phyloP scores from a whole-genome alignment of 2,888 invertebrate genomes.

The Scaptomyza flava region DNA sequence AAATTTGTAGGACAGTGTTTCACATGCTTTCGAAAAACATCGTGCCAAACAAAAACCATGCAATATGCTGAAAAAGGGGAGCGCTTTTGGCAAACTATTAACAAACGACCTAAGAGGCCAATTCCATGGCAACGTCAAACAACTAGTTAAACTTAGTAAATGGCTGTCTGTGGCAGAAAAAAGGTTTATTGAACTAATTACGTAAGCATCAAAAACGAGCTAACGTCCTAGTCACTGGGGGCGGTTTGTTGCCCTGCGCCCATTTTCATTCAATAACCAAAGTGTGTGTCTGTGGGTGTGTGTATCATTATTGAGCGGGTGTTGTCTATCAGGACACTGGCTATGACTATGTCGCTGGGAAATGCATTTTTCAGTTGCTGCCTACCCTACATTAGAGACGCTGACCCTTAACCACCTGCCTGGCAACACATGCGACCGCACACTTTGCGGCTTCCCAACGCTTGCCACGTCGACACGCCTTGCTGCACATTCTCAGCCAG shows the following conservation, averaged over 20 bases:
- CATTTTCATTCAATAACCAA: conserved; percentile 24
- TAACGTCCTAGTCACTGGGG: not conserved
- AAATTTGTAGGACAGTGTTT: conserved; percentile 26
- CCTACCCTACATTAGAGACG: conserved; percentile 65
- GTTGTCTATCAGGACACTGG: conserved; percentile 35
- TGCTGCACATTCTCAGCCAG: conserved; percentile 69
- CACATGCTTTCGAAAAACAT: conserved; percentile 30
- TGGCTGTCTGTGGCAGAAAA: conserved; percentile 18
- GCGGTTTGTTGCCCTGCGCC: conserved; percentile 34
- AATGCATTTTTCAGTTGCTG: conserved; percentile 62
- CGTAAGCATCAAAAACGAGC: conserved; percentile 49
- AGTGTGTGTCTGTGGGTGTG: conserved; percentile 19
- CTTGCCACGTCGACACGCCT: conserved; percentile 51
- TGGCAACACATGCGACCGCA: conserved; percentile 65
- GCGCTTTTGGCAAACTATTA: conserved; percentile 56
- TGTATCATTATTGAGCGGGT: conserved; percentile 30
- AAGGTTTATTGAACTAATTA: conserved; percentile 80
- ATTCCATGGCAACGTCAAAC: conserved; percentile 73
- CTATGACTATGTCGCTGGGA: conserved; percentile 29
- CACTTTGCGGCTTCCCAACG: conserved; percentile 74
- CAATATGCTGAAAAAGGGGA: conserved; percentile 19
- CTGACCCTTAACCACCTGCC: conserved; percentile 68
- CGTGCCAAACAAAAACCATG: conserved; percentile 52
- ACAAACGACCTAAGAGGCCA: conserved; percentile 42
- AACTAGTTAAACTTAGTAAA: conserved; percentile 44